Conservation (phyloP, 2,888 invertebrate genomes). For the Torymus aiolomorphi region DNA sequence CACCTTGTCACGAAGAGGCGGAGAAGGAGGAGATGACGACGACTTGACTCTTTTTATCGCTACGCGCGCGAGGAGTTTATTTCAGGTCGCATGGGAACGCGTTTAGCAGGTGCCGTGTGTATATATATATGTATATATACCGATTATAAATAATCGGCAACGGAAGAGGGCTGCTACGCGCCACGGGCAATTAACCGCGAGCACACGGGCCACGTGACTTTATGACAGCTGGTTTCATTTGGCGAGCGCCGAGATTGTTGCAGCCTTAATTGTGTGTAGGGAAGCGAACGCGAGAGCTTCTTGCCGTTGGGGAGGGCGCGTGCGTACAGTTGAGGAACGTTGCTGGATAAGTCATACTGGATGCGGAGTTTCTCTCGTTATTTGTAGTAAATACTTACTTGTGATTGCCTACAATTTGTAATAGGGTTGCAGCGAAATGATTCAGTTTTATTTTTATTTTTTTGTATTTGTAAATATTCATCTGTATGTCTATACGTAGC, state of each 20-base stretch:
- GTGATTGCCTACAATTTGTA: no score
- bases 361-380: no score
- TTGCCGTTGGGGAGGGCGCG: no score
- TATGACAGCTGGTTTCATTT: constrained; percentile 42
- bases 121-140: neutral
- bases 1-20: constrained; percentile 62
- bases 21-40: constrained; percentile 13
- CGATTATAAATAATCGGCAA: constrained; percentile 69
- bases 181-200: constrained; percentile 33
- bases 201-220: constrained; percentile 4
- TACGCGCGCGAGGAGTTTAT: constrained; percentile 62
- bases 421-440: no score
- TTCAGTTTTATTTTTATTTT: no score
- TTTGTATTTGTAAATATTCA: no score
- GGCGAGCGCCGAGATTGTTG: neutral
- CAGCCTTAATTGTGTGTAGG: neutral
- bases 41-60: constrained; percentile 62
- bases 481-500: no score
- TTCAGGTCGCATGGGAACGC: constrained; percentile 71
- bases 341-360: no score
- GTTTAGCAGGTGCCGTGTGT: constrained; percentile 69
- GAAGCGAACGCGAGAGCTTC: no score
- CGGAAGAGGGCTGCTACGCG: neutral
- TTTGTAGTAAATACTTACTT: no score
- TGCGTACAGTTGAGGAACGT: no score